Percentiles rank a stretch among this genome's conserved stretches.
phyloP scores from a whole-genome alignment of 2,797 vertebrate species.

The Lepidocolaptes lacrymiger region DNA sequence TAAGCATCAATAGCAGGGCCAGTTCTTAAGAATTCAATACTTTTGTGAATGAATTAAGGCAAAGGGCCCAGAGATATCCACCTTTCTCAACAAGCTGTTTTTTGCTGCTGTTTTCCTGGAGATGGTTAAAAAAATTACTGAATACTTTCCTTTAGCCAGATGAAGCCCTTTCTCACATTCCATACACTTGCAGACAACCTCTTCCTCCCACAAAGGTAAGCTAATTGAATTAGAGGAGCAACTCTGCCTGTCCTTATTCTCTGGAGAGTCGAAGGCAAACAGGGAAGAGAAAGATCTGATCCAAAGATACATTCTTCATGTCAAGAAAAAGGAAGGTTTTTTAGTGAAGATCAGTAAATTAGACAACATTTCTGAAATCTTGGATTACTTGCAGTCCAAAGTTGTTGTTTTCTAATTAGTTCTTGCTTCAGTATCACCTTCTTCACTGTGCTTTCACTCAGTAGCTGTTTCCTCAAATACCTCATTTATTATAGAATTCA shows the following conservation, averaged over 20 bases:
- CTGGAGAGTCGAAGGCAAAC: background rate
- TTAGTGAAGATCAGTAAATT: background rate
- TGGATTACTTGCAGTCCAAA: background rate
- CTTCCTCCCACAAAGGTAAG: background rate
- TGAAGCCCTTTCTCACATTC: background rate
- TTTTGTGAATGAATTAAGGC: background rate
- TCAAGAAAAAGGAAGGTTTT: background rate
- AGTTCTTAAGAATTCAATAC: background rate
- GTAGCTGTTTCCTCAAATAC: background rate
- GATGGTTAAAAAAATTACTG: background rate
- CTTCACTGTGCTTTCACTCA: background rate
- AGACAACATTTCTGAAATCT: background rate
- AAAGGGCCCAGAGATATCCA: background rate
- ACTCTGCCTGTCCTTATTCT: background rate
- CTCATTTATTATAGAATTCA: background rate
- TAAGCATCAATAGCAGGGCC: background rate
- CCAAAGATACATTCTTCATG: background rate
- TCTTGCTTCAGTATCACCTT: background rate
- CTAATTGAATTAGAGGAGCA: conserved; percentile 1
- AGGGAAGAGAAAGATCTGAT: background rate
- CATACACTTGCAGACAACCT: background rate
- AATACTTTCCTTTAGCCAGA: background rate
- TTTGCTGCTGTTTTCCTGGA: background rate
- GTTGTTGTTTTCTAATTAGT: background rate
- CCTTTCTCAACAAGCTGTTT: background rate